These are phyloP conservation scores for Trachops cirrhosus DNA, from an alignment of 2,797 vertebrate species.

Conservation along the genomic window DNA sequence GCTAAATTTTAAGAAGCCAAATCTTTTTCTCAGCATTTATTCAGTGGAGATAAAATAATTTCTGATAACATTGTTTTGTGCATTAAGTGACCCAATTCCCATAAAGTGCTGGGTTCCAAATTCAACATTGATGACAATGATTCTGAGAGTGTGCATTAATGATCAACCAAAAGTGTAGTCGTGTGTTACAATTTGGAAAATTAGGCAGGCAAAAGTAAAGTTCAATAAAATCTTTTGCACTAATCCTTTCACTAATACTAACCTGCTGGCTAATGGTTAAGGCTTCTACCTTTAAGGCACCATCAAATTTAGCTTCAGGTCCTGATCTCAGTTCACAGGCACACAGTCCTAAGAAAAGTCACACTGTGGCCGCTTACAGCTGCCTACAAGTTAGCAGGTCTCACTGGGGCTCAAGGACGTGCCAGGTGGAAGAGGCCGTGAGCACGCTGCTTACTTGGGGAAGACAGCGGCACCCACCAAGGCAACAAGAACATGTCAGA, in stretches of 20 bases:
- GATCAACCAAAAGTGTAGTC: neutral
- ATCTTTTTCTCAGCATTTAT: neutral
- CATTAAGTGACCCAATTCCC: neutral
- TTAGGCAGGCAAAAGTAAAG: neutral
- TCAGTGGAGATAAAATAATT: neutral
- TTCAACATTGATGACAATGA: neutral
- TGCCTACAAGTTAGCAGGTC: neutral
- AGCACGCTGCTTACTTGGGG: neutral
- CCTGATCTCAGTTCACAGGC: neutral
- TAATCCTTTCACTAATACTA: neutral
- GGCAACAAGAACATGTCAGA: neutral
- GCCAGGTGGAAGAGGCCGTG: neutral
- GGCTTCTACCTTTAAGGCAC: neutral
- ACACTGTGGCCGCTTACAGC: neutral
- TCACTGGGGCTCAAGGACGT: neutral
- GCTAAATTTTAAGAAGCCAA: neutral
- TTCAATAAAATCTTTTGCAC: neutral
- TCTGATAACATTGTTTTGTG: neutral
- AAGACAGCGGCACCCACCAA: neutral
- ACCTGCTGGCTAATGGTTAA: neutral
- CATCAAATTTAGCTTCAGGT: conserved; percentile 31
- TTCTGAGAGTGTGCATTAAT: neutral
- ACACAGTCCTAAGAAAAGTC: neutral
- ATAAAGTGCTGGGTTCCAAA: neutral
- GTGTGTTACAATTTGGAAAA: neutral